Evolutionary conservation across 2,888 invertebrate species (phyloP), one percentile per base, ranked within the genome.

Genomic region (Muschampia plurimacula): DNA sequence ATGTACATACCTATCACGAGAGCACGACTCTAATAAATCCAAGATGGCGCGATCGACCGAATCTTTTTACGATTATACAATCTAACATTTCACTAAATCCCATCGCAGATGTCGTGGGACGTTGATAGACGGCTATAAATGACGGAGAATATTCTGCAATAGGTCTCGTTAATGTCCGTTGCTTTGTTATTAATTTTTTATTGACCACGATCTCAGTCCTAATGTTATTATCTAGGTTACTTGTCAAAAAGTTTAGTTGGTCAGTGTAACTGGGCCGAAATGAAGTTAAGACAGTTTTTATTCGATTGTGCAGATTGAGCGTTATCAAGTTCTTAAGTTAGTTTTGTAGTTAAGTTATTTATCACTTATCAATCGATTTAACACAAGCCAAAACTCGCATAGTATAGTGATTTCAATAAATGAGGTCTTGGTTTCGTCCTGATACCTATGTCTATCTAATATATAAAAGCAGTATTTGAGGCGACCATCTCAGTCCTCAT

Each of bases 31-130:
- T 15, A 28, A 69, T 62, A 60, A 59, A 68, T 62, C 32, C n/a
- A 32, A 64, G 69, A 64, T 55, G 41, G 41, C 44, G 46, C 46
- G 46, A 46, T 46, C 46, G 64, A 39, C 28, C 41, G 32, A 64
- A 57, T 70, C 57, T 70, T 70, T 70, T 63, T 28, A 44, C 64
- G 70, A 68, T 69, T 64, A 64, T 70, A 65, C 57, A 64, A 64
- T 63, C 41, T 68, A 39, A 36, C 41, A 49, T 22, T 63, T 52
- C 39, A 55, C 52, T 55, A 10, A 55, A 55, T 22, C 22, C 2
- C 55, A 10, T 57, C 55, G 9, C 22, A 57, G 28, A 28, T 28
- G 55, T 28, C 28, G 55, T 55, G 55, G 55, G 55, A 55, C 22
- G 55, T 8, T 55, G 55, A 55, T 22, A 22, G 55, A 22, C 22